Evolutionary conservation across 2,113 vertebrate genomes (phyloP).

Genomic region (Vireo altiloquus): DNA sequence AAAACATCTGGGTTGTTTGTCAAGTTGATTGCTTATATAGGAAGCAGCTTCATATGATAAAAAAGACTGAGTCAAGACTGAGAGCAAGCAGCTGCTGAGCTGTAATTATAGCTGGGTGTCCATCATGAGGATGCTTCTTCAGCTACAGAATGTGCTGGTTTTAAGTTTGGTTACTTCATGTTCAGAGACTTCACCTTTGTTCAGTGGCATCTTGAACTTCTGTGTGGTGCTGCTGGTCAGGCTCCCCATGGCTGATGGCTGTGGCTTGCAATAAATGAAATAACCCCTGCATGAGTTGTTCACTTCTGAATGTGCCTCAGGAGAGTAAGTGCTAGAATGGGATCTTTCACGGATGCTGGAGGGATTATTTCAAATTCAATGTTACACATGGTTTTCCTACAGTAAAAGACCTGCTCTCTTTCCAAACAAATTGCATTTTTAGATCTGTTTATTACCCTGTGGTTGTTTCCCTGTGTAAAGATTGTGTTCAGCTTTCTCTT

Average conservation of each 20-base stretch:
- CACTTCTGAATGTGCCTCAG: neutral
- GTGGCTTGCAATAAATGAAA: neutral
- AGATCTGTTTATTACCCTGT: neutral
- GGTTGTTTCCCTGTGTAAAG: neutral
- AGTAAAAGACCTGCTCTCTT: neutral
- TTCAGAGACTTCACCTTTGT: neutral
- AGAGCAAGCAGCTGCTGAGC: conserved; percentile 30
- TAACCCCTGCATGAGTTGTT: neutral
- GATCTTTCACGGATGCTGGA: neutral
- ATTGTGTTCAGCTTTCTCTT: neutral
- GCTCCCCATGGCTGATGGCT: neutral
- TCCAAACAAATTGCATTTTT: neutral
- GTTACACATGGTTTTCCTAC: neutral
- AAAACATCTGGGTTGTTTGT: conserved; percentile 22
- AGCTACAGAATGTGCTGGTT: neutral
- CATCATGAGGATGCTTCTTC: neutral
- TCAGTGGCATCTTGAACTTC: neutral
- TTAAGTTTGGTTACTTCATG: neutral
- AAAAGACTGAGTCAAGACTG: neutral
- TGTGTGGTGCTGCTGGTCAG: neutral
- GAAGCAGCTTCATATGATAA: neutral
- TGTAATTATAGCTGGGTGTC: neutral
- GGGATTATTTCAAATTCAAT: neutral
- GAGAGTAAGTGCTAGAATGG: neutral
- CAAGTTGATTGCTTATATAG: conserved; percentile 1